These are phyloP conservation scores for Archips crataeganus DNA, from an alignment of 2,888 invertebrate species.

Conservation along the genomic window DNA sequence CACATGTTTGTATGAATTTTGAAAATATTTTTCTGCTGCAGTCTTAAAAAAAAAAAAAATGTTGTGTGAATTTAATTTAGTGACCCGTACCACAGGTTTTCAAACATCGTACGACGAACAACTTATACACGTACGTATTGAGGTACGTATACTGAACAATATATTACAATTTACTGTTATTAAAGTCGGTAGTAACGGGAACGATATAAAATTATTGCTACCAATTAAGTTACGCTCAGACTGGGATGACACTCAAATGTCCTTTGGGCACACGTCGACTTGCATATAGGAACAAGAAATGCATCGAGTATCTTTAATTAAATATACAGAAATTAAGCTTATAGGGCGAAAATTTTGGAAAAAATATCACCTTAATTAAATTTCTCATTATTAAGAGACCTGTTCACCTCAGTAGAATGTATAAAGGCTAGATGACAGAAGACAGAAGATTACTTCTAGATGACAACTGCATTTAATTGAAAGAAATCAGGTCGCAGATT, in stretches of 20 bases:
- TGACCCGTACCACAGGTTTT: slow-evolving; percentile 30
- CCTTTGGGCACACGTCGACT: slow-evolving; percentile 65
- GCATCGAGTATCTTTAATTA: slow-evolving; percentile 16
- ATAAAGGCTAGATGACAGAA: background rate
- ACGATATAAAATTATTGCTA: slow-evolving; percentile 63
- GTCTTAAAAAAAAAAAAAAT: background rate
- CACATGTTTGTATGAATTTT: background rate
- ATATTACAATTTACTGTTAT: slow-evolving; percentile 64
- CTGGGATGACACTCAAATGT: slow-evolving; percentile 66
- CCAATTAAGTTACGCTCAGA: slow-evolving; percentile 63
- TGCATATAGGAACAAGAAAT: slow-evolving; percentile 54
- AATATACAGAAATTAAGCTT: background rate
- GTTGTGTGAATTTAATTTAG: slow-evolving; percentile 9
- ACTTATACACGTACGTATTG: slow-evolving; percentile 38
- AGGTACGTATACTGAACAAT: slow-evolving; percentile 49
- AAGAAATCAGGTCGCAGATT: background rate
- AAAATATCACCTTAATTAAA: background rate
- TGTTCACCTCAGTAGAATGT: background rate
- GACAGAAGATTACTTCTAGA: too few relatives aligned
- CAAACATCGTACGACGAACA: slow-evolving; percentile 41
- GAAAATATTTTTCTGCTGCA: background rate
- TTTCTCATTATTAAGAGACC: background rate
- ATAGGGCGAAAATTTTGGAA: background rate
- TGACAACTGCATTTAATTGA: too few relatives aligned
- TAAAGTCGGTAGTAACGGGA: slow-evolving; percentile 58